Conservation (phyloP, 2,797 vertebrate species). For the Melanogrammus aeglefinus region DNA sequence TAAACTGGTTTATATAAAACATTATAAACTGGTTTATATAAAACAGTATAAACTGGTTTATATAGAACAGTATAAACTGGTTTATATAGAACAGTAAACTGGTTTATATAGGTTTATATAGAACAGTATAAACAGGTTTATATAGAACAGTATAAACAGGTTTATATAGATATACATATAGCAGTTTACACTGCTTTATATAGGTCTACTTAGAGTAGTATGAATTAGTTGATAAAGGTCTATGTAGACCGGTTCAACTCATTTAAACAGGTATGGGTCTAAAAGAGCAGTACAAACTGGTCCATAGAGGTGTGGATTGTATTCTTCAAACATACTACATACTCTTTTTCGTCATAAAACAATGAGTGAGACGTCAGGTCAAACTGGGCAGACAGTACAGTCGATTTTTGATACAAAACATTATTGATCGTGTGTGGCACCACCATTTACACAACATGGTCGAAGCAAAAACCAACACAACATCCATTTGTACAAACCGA, state of each 20-base stretch:
- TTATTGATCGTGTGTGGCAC: conserved; percentile 67
- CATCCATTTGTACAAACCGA: conserved; percentile 91
- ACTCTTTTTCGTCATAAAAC: too few relatives aligned
- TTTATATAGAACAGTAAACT: too few relatives aligned
- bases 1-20: too few relatives aligned
- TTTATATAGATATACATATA: background rate
- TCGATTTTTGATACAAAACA: conserved; percentile 67
- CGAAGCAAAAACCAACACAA: conserved; percentile 67
- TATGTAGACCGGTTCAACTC: background rate
- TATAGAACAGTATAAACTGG: too few relatives aligned
- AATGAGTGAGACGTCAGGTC: conserved; percentile 72
- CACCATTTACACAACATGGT: conserved; percentile 69
- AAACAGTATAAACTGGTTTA: too few relatives aligned
- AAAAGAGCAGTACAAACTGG: background rate
- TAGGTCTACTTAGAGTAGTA: background rate
- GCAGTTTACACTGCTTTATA: background rate
- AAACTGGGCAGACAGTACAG: conserved; percentile 72
- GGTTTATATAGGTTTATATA: too few relatives aligned
- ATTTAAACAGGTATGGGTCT: background rate
- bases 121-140: too few relatives aligned
- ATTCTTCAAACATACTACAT: too few relatives aligned
- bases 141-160: background rate
- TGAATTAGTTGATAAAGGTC: background rate
- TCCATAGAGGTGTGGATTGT: background rate
- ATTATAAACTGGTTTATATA: too few relatives aligned